Base-by-base conservation (phyloP, 2,888 invertebrate species). In the Hypomecis punctinalis region DNA sequence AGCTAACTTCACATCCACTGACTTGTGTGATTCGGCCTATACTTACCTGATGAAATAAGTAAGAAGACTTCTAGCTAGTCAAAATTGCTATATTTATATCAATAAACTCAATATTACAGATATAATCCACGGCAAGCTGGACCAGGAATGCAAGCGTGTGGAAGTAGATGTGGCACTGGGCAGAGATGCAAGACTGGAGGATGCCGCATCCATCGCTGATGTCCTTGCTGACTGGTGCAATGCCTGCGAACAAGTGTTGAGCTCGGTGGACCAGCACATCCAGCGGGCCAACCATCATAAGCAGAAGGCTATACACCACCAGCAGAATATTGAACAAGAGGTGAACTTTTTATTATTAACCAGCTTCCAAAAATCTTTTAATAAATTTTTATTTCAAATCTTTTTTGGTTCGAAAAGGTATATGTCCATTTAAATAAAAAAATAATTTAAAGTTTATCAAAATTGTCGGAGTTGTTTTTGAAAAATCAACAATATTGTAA, bases 121-220 rank as follows among this genome's bases (percentile, higher is more conserved):
- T 84, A 97, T 99, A 73, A 98, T 99, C 75, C 97, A 97, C 74
- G 99, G 99, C 2, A 99, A 99, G 90, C 91, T 99, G 71, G 99
- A 99, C 88, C 99, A 99, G 85, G 97, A 98, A 81, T 98, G 98
- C 86, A 97, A 97, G 74, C 96, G 97, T 70, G 93, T 99, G 43
- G 99, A 99, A 89, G 96, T 99, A 0, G 99, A 99, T 84, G 98
- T 97, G 76, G 98, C 99, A 0, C 95, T 99, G 42, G 99, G 99
- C 0, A 94, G 99, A 13, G 99, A 99, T 81, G 98, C 99, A 39
- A 95, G 96, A 42, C 95, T 96, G 0, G 97, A 96, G 57, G 97
- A 98, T 81, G 95, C 98, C 0, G 94, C 96, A 9, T 94, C 95
- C 63, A 98, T 99, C 54, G 96, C 97, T 0, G 95, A 95, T 66